Evolutionary conservation across 2,797 vertebrate genomes (phyloP).

Genomic region (Scolopax rusticola): DNA sequence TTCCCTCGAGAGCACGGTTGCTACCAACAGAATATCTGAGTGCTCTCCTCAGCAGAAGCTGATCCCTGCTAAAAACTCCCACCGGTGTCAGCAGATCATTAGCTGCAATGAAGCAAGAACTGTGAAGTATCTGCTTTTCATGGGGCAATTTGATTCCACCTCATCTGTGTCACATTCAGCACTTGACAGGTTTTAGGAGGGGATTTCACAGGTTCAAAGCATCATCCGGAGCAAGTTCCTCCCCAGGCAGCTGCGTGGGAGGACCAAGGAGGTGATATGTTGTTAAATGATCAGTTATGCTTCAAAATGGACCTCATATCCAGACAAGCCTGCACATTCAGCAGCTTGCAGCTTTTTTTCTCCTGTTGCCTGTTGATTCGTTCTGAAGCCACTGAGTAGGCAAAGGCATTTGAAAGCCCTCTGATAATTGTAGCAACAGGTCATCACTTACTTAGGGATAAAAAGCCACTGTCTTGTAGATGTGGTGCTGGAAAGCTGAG

Average conservation of each 20-base stretch:
- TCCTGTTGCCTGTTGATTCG: neutral
- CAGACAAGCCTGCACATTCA: neutral
- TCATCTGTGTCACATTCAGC: conserved; percentile 48
- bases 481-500: neutral
- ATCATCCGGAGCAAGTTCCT: conserved; percentile 39
- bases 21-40: conserved; percentile 49
- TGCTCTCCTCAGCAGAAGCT: conserved; percentile 28
- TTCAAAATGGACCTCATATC: neutral
- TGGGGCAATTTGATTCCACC: neutral
- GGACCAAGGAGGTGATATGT: neutral
- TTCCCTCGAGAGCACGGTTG: neutral
- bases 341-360: neutral
- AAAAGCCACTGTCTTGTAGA: neutral
- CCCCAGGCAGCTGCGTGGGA: conserved; percentile 37
- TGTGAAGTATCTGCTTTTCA: conserved; percentile 49
- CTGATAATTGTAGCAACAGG: neutral
- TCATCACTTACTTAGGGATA: neutral
- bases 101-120: conserved; percentile 60
- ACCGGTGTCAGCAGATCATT: conserved; percentile 58
- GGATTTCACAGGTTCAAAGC: conserved; percentile 57
- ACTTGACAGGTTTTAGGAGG: conserved; percentile 50
- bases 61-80: neutral
- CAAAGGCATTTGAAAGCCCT: neutral
- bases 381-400: neutral
- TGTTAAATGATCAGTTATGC: conserved; percentile 44